A percentile compares a stretch with the other conserved stretches of the same genome.
Conservation (phyloP, 2,113 vertebrate species). For the Heliornis fulica region DNA sequence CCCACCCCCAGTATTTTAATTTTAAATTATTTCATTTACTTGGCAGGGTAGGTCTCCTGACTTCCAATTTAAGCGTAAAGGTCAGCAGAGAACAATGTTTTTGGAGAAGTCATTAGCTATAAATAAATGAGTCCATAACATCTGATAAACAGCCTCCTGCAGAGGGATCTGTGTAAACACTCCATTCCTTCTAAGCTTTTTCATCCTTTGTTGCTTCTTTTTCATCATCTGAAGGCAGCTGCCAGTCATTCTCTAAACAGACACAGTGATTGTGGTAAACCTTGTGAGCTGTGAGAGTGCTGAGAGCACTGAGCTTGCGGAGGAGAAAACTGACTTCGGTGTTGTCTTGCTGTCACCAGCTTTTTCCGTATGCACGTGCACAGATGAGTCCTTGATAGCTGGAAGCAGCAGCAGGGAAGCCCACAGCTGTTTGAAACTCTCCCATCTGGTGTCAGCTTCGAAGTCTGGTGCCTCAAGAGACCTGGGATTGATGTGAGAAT, state of each 20-base stretch:
- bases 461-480: neutral
- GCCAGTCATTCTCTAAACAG: neutral
- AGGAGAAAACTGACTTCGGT: neutral
- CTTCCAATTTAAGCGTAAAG: neutral
- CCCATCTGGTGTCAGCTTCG: neutral
- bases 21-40: neutral
- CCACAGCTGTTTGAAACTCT: neutral
- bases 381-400: neutral
- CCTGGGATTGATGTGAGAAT: neutral
- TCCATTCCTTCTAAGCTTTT: neutral
- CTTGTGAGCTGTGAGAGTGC: neutral
- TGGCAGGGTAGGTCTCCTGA: neutral
- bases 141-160: neutral
- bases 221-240: neutral
- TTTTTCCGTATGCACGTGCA: neutral
- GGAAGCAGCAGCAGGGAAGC: neutral
- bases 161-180: neutral
- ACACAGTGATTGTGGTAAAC: neutral
- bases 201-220: neutral
- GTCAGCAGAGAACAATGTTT: neutral
- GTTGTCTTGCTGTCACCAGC: neutral
- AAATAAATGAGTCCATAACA: constrained; percentile 17
- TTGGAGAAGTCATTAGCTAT: neutral
- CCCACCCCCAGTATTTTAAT: neutral
- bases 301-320: neutral